phyloP scores from a whole-genome alignment of 92 coral and sea anemone species.

The Parazoanthus darwini region DNA sequence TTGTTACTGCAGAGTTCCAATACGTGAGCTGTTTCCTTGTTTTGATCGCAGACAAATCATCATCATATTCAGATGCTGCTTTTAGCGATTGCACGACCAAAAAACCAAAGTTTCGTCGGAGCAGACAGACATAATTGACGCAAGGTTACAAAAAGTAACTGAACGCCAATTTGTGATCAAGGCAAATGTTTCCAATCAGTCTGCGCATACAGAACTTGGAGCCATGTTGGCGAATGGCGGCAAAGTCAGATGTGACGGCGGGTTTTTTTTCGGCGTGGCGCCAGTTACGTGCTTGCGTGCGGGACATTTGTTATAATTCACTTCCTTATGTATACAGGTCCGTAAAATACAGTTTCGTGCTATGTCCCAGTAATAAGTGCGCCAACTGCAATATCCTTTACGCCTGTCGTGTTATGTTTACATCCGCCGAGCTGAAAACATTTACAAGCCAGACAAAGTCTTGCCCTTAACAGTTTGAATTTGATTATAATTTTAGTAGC shows the following conservation, averaged over 20 bases:
- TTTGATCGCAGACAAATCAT: too few species aligned
- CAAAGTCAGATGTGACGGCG: neutral
- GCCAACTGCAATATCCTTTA: slow-evolving; percentile 16
- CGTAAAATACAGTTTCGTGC: neutral
- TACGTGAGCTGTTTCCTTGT: too few species aligned
- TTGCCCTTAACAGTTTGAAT: neutral
- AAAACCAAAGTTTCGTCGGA: neutral
- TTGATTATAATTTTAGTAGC: neutral
- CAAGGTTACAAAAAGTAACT: neutral
- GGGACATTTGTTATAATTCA: neutral
- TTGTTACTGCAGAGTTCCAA: too few species aligned
- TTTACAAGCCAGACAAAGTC: neutral
- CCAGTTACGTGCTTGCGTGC: neutral
- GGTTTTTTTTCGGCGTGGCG: neutral
- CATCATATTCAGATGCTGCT: too few species aligned
- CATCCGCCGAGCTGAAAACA: neutral
- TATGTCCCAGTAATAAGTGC: neutral
- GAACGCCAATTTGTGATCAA: neutral
- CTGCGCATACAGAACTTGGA: neutral
- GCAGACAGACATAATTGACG: neutral
- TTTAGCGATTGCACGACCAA: too few species aligned
- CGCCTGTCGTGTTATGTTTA: neutral
- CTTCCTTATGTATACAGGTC: neutral
- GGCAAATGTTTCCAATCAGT: neutral
- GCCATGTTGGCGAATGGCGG: neutral